Evolutionary conservation across 1,140 invertebrate genomes (phyloP).

Genomic region (Stratiolaelaps scimitus): DNA sequence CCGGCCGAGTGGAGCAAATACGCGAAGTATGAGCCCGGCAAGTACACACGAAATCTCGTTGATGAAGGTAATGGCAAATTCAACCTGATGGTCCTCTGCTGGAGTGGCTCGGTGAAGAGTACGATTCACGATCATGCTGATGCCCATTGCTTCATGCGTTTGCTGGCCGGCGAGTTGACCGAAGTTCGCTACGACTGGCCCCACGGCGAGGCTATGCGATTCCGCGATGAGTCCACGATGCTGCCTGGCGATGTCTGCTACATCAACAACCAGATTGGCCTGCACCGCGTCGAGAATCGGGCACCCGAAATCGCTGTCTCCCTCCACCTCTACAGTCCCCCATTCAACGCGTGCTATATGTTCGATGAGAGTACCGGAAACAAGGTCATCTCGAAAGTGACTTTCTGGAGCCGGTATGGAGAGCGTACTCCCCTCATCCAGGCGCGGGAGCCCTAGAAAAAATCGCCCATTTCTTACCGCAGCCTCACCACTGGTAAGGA

Average conservation of each 20-base stretch:
- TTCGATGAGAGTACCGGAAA: conserved; percentile 85
- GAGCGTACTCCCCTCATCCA: conserved; percentile 24
- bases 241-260: conserved; percentile 71
- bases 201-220: conserved; percentile 42
- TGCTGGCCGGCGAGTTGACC: conserved; percentile 47
- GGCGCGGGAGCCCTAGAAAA: conserved; percentile 3
- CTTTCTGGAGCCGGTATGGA: conserved; percentile 81
- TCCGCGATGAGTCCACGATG: conserved; percentile 52
- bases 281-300: conserved; percentile 90
- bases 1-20: conserved; percentile 81
- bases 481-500: no score
- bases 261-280: conserved; percentile 85
- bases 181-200: conserved; percentile 65
- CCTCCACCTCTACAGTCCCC: conserved; percentile 89
- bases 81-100: conserved; percentile 92
- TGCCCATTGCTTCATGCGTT: conserved; percentile 84
- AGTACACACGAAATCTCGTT: conserved; percentile 85
- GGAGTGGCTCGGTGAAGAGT: conserved; percentile 86
- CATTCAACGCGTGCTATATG: conserved; percentile 70
- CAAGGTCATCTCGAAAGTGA: conserved; percentile 54
- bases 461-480: no score
- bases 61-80: conserved; percentile 92
- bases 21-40: conserved; percentile 76
- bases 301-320: conserved; percentile 74
- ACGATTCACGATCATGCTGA: conserved; percentile 92